Conservation (phyloP, 1,140 invertebrate species). For the Spodoptera litura region DNA sequence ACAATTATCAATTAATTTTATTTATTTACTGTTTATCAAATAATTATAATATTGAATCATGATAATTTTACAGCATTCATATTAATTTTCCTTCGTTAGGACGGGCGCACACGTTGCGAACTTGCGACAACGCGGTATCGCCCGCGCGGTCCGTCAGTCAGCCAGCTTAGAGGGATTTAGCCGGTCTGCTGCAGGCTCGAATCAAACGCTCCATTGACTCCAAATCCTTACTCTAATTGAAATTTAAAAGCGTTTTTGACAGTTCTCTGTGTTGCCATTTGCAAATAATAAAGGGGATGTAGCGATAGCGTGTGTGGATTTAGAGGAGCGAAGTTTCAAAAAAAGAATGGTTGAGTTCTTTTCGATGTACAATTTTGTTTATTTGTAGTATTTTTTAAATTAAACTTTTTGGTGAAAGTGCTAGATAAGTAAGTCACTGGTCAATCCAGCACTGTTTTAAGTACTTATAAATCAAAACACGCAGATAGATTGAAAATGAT, state of each 20-base stretch:
- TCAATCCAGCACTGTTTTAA: too few relatives aligned
- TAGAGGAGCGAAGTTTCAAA: neutral
- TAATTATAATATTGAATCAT: slow-evolving; percentile 26
- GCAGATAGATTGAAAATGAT: too few relatives aligned
- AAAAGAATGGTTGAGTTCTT: neutral
- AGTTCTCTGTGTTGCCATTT: slow-evolving; percentile 45
- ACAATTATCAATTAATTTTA: too few relatives aligned
- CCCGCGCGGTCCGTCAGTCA: slow-evolving; percentile 49
- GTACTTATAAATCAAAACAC: too few relatives aligned
- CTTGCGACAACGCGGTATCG: slow-evolving; percentile 32
- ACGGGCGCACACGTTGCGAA: neutral
- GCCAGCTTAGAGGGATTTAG: slow-evolving; percentile 50
- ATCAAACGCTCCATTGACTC: slow-evolving; percentile 57
- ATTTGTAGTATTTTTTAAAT: neutral
- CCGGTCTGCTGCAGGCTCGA: slow-evolving; percentile 47
- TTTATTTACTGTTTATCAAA: too few relatives aligned
- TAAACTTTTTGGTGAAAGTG: too few relatives aligned
- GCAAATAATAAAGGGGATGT: slow-evolving; percentile 46
- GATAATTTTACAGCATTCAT: slow-evolving; percentile 17
- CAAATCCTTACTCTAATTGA: slow-evolving; percentile 56
- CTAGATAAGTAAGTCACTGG: too few relatives aligned
- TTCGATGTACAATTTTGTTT: neutral
- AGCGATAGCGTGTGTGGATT: slow-evolving; percentile 25
- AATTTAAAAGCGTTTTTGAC: slow-evolving; percentile 60
- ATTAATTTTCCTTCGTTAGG: slow-evolving; percentile 39